Conservation (phyloP, 2,888 invertebrate genomes). For the Cryptocheilus praepositus region DNA sequence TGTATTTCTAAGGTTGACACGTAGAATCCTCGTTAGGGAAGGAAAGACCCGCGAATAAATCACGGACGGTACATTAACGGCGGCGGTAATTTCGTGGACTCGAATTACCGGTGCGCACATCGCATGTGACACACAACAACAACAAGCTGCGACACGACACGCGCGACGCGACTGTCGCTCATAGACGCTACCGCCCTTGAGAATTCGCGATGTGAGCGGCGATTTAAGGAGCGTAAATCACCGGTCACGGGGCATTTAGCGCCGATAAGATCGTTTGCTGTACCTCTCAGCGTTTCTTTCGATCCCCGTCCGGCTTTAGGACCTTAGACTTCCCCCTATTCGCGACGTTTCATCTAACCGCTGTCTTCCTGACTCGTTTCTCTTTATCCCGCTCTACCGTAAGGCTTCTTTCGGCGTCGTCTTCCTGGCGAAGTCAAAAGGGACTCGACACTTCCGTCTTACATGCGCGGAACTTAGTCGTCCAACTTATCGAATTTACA, state of each 20-base stretch:
- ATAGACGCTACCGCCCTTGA: constrained; percentile 17
- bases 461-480: too few relatives aligned
- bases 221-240: constrained; percentile 32
- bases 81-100: constrained; percentile 35
- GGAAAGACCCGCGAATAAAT: constrained; percentile 32
- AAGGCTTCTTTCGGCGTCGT: too few relatives aligned
- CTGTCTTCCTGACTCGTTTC: too few relatives aligned
- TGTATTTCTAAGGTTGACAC: constrained; percentile 32
- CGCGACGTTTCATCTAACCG: too few relatives aligned
- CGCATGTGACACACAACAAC: too few relatives aligned
- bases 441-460: too few relatives aligned
- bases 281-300: too few relatives aligned
- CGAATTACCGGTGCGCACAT: constrained; percentile 22
- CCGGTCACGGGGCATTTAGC: constrained; percentile 3
- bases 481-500: not conserved
- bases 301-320: too few relatives aligned
- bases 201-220: constrained; percentile 17
- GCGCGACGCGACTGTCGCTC: not conserved
- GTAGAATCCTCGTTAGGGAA: constrained; percentile 31
- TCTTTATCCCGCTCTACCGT: too few relatives aligned
- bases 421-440: too few relatives aligned
- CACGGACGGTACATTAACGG: constrained; percentile 28
- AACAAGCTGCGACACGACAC: too few relatives aligned
- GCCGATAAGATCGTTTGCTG: constrained; percentile 6
- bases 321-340: too few relatives aligned